phyloP scores from a whole-genome alignment of 2,888 invertebrate species.

The Lissonota sp. region DNA sequence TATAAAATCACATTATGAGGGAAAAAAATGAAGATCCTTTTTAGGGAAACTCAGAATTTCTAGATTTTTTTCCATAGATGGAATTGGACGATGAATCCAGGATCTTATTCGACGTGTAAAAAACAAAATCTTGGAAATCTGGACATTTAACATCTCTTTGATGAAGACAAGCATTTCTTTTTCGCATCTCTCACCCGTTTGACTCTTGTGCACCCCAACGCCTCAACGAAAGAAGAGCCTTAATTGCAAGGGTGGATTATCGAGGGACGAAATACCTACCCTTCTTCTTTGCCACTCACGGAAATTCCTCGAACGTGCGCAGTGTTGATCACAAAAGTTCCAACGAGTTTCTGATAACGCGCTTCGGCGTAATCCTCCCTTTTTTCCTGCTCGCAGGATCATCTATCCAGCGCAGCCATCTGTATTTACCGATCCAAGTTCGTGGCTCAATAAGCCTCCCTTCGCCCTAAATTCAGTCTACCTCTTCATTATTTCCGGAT shows the following conservation, averaged over 20 bases:
- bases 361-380: constrained; percentile 49
- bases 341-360: constrained; percentile 68
- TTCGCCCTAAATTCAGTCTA: constrained; percentile 9
- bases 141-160: constrained; percentile 39
- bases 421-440: constrained; percentile 34
- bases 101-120: background rate
- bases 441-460: constrained; percentile 13
- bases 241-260: constrained; percentile 68
- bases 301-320: constrained; percentile 32
- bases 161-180: constrained; percentile 46
- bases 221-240: constrained; percentile 48
- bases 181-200: constrained; percentile 22
- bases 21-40: too few species aligned
- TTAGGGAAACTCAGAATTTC: too few species aligned
- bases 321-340: constrained; percentile 64
- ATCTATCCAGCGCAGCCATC: constrained; percentile 22
- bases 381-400: constrained; percentile 20
- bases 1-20: too few species aligned
- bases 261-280: constrained; percentile 35
- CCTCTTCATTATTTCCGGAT: constrained; percentile 27
- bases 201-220: constrained; percentile 36
- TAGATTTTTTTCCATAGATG: too few species aligned
- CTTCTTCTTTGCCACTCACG: constrained; percentile 12
- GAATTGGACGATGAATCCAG: background rate
- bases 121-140: constrained; percentile 46